Conservation (phyloP, 2,888 invertebrate species). For the Andrena camellia region DNA sequence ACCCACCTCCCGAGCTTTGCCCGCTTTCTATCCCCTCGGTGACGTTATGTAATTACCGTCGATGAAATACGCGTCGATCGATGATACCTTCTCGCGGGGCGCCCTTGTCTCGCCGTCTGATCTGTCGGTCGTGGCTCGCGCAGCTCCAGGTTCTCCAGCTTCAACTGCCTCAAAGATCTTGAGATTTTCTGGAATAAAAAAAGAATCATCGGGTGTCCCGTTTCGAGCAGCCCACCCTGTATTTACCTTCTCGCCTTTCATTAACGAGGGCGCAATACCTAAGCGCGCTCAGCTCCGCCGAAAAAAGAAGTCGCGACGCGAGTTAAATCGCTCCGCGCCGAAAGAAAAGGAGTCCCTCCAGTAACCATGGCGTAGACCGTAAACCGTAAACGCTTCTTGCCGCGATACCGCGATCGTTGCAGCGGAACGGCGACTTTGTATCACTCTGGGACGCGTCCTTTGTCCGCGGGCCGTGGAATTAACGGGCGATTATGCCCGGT, state of each 20-base stretch:
- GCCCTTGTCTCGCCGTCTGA: conserved; percentile 39
- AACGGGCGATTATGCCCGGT: conserved; percentile 57
- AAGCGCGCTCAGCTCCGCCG: background rate
- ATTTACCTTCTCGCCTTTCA: conserved; percentile 17
- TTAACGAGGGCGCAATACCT: conserved; percentile 9
- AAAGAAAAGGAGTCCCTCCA: conserved; percentile 1
- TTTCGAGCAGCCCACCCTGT: background rate
- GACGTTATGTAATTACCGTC: conserved; percentile 69
- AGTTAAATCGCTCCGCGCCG: background rate
- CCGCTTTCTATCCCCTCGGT: conserved; percentile 55
- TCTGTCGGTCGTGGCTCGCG: conserved; percentile 11
- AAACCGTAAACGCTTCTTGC: conserved; percentile 10
- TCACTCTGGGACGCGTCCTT: conserved; percentile 48
- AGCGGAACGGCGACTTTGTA: conserved; percentile 44
- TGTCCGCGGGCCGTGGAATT: conserved; percentile 52
- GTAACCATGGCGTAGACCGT: background rate
- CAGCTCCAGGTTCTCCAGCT: no score
- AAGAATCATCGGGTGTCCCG: no score
- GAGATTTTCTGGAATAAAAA: no score
- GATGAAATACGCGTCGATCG: conserved; percentile 52
- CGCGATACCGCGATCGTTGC: conserved; percentile 1
- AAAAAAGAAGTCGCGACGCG: conserved; percentile 17
- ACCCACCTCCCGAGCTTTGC: conserved; percentile 33
- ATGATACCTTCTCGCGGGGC: conserved; percentile 26
- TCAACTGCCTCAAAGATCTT: no score